Evolutionary conservation across 1,140 invertebrate genomes (phyloP).

Genomic region (Aphaenogaster floridana): DNA sequence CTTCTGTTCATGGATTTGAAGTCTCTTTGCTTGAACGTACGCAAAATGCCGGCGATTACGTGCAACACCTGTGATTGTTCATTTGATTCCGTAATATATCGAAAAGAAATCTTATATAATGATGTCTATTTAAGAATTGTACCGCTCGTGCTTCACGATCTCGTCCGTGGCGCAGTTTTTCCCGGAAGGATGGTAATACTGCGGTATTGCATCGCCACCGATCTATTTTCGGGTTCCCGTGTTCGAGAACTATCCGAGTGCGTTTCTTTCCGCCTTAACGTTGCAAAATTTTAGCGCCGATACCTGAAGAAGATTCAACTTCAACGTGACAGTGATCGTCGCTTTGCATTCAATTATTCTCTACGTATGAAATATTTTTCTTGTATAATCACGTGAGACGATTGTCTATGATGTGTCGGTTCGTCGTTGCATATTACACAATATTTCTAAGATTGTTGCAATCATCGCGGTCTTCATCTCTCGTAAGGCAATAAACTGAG

Average conservation of each 20-base stretch:
- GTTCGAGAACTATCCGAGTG: constrained; percentile 50
- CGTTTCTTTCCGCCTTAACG: constrained; percentile 61
- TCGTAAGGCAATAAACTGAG: constrained; percentile 61
- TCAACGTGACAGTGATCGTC: neutral
- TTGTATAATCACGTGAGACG: neutral
- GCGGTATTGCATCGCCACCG: constrained; percentile 64
- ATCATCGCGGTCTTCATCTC: constrained; percentile 8
- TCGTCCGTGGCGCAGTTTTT: constrained; percentile 49
- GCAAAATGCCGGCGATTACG: constrained; percentile 22
- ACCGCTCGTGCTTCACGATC: neutral
- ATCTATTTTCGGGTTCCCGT: constrained; percentile 70
- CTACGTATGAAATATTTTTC: neutral
- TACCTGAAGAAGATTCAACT: neutral
- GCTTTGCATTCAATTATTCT: neutral
- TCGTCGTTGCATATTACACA: neutral
- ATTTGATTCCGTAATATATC: neutral
- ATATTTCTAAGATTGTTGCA: constrained; percentile 21
- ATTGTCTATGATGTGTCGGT: neutral
- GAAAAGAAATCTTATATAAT: constrained; percentile 49
- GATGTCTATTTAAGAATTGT: constrained; percentile 33
- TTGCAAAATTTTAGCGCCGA: constrained; percentile 10
- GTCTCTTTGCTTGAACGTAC: constrained; percentile 33
- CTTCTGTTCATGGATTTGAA: constrained; percentile 67
- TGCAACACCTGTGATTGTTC: neutral
- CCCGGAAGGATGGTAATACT: constrained; percentile 65